Conservation (phyloP, 2,797 vertebrate species). For the Ammospiza maritima region DNA sequence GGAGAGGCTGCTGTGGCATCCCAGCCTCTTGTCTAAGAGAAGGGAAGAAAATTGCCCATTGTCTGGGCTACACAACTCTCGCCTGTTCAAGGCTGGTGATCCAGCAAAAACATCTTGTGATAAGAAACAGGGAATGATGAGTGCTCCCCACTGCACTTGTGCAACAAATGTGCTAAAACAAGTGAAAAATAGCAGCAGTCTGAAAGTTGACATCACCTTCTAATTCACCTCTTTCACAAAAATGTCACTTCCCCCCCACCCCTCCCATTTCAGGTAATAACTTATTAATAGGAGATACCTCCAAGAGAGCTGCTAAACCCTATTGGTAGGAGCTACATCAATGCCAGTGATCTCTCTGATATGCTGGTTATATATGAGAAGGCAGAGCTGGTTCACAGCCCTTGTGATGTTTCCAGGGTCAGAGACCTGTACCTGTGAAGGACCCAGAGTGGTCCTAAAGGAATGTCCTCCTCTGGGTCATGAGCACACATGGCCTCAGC, state of each 20-base stretch:
- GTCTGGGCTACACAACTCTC: background rate
- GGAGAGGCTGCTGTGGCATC: background rate
- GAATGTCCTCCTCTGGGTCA: background rate
- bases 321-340: background rate
- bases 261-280: background rate
- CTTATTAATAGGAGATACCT: background rate
- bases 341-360: background rate
- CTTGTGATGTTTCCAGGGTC: background rate
- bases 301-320: background rate
- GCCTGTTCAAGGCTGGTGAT: background rate
- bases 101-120: background rate
- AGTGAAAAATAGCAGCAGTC: background rate
- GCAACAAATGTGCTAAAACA: background rate
- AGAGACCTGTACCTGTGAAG: background rate
- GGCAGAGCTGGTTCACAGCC: background rate
- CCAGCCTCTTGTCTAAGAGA: background rate
- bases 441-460: background rate
- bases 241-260: fast-evolving
- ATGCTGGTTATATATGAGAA: background rate
- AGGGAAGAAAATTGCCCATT: background rate
- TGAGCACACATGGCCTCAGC: background rate
- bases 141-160: fast-evolving
- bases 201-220: background rate
- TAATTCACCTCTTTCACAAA: background rate
- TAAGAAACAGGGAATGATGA: fast-evolving